These are phyloP conservation scores for Epizoanthus ramosus DNA, from an alignment of 92 coral and sea anemone species.

Conservation along the genomic window DNA sequence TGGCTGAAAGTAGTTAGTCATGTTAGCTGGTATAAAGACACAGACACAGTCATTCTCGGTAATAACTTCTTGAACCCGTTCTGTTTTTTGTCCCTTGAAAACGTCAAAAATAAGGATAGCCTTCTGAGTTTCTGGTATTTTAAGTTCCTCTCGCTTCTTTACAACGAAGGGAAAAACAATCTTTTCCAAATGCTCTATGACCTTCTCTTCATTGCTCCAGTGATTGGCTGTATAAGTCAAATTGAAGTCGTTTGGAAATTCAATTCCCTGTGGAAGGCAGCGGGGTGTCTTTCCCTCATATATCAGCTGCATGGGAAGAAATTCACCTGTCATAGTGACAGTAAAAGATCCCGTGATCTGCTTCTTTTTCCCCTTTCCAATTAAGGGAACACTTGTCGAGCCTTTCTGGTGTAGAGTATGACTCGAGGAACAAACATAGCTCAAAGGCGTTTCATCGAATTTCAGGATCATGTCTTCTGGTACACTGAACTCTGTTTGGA, in stretches of 20 bases:
- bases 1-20: constrained; percentile 45
- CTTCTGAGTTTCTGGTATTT: constrained; percentile 48
- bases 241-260: constrained; percentile 30
- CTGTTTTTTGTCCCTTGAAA: constrained; percentile 47
- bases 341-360: constrained; percentile 47
- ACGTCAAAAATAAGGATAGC: constrained; percentile 54
- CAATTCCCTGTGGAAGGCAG: constrained; percentile 53
- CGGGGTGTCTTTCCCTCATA: constrained; percentile 60
- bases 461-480: constrained; percentile 42
- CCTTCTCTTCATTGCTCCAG: constrained; percentile 54
- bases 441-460: background rate
- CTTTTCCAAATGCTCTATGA: constrained; percentile 46
- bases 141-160: constrained; percentile 50
- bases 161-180: constrained; percentile 49
- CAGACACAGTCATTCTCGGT: background rate
- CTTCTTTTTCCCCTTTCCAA: constrained; percentile 48
- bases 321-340: constrained; percentile 47
- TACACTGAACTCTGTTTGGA: constrained; percentile 33
- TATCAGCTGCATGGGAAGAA: constrained; percentile 61
- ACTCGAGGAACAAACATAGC: background rate
- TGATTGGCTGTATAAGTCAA: constrained; percentile 49
- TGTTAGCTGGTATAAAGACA: constrained; percentile 3
- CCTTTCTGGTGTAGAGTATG: constrained; percentile 38
- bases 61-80: constrained; percentile 35
- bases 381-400: constrained; percentile 38